These are phyloP conservation scores for Augiades crinisus DNA, from an alignment of 2,888 invertebrate genomes.

Conservation along the genomic window DNA sequence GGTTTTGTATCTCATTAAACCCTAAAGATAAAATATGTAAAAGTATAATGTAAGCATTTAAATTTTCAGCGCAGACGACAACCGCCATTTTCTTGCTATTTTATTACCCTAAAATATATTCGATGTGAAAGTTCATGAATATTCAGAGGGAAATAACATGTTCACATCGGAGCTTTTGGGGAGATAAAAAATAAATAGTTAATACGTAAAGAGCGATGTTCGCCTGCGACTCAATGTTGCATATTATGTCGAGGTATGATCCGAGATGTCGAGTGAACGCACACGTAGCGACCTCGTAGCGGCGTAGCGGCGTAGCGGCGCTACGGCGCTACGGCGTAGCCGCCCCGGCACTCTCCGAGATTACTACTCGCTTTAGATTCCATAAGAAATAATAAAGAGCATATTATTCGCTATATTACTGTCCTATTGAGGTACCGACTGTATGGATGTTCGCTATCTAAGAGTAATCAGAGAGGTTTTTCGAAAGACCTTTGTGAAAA, in stretches of 20 bases:
- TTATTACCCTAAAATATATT: neutral
- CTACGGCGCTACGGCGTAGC: conserved; percentile 3
- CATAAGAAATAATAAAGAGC: neutral
- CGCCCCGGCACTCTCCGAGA: conserved; percentile 1
- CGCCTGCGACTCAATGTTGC: neutral
- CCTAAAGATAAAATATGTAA: too few species aligned
- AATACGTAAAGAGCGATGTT: neutral
- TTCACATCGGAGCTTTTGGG: neutral
- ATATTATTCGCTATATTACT: too few species aligned
- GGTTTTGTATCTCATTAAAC: too few species aligned
- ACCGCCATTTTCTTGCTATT: neutral
- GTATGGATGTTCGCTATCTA: too few species aligned
- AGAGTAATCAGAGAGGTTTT: too few species aligned
- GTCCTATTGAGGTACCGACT: neutral
- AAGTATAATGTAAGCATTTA: neutral
- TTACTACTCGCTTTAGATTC: neutral
- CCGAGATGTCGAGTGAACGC: neutral
- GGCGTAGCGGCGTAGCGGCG: neutral
- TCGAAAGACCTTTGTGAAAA: too few species aligned
- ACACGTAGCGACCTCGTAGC: conserved; percentile 2
- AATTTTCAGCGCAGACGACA: too few species aligned
- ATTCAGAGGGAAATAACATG: neutral
- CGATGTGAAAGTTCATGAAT: neutral
- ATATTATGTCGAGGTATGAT: too few species aligned
- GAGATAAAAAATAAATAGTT: conserved; percentile 8